Conservation (phyloP, 2,888 invertebrate species). For the Oscheius myriophilus region DNA sequence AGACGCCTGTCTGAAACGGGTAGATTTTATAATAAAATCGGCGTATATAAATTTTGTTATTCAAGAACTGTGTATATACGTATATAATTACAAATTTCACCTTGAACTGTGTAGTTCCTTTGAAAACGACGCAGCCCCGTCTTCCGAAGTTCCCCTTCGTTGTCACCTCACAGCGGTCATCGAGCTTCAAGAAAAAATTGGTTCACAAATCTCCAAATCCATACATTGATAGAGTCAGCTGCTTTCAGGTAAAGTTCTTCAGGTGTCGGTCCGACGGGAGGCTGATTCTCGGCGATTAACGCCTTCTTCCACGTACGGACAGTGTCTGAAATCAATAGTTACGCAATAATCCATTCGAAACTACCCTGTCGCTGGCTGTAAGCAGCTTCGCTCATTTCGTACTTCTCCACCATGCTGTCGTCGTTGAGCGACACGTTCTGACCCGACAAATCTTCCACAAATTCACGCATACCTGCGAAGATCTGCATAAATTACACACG, state of each 20-base stretch:
- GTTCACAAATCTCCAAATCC: neutral
- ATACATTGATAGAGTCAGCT: constrained; percentile 37
- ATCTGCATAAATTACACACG: neutral
- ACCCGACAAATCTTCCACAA: constrained; percentile 51
- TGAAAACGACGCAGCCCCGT: constrained; percentile 86
- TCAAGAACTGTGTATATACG: no score
- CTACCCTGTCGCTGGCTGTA: constrained; percentile 66
- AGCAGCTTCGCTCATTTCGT: constrained; percentile 53
- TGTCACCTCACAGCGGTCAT: constrained; percentile 82
- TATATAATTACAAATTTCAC: no score
- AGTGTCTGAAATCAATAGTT: constrained; percentile 42
- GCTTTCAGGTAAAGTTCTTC: constrained; percentile 32
- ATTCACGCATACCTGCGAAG: constrained; percentile 41
- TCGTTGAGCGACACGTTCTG: constrained; percentile 53
- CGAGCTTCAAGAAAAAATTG: constrained; percentile 74
- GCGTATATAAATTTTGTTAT: no score
- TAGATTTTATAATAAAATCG: no score
- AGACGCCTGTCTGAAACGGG: constrained; percentile 76
- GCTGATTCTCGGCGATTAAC: constrained; percentile 23
- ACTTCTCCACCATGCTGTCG: constrained; percentile 59
- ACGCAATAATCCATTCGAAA: neutral
- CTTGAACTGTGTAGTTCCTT: constrained; percentile 80
- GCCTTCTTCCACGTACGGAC: constrained; percentile 73
- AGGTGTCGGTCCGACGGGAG: neutral
- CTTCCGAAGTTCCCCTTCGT: constrained; percentile 77